Conservation (phyloP, 2,113 vertebrate genomes). For the Chascanopsetta lugubris region DNA sequence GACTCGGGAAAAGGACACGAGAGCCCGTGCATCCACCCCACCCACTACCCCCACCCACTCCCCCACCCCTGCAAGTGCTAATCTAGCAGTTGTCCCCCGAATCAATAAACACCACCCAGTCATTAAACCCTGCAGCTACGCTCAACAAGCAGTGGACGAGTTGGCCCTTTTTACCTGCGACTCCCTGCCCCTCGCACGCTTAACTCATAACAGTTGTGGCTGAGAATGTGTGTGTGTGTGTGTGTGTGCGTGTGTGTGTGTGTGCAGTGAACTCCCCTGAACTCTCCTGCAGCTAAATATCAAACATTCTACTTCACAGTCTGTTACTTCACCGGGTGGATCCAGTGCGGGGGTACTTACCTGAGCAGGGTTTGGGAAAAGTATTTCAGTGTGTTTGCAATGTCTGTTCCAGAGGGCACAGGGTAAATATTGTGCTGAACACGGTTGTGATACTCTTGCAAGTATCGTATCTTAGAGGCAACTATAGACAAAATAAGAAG, state of each 20-base stretch:
- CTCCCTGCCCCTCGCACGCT: too few species aligned
- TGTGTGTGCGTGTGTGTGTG: too few species aligned
- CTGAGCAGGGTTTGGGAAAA: constrained; percentile 99
- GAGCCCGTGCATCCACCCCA: not conserved
- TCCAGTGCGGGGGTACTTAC: constrained; percentile 89
- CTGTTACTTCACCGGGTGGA: constrained; percentile 79
- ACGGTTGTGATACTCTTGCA: constrained; percentile 99
- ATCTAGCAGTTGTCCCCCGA: constrained; percentile 46
- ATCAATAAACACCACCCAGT: constrained; percentile 63
- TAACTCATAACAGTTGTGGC: not conserved
- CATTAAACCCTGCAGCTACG: constrained; percentile 4
- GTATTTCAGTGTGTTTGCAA: constrained; percentile 99
- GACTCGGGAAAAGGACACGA: constrained; percentile 60
- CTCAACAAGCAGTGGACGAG: too few species aligned
- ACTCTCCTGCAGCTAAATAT: constrained; percentile 54
- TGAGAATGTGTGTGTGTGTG: too few species aligned
- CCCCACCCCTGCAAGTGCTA: constrained; percentile 31
- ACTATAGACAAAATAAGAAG: constrained; percentile 91
- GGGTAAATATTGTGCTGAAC: constrained; percentile 99
- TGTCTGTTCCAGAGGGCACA: constrained; percentile 99
- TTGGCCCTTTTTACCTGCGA: too few species aligned
- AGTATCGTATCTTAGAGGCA: constrained; percentile 99
- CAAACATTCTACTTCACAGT: constrained; percentile 59
- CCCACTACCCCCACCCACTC: too few species aligned
- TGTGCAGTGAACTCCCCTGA: constrained; percentile 33